phyloP scores from a whole-genome alignment of 2,113 vertebrate species.

The Pomatorhinus ruficollis region DNA sequence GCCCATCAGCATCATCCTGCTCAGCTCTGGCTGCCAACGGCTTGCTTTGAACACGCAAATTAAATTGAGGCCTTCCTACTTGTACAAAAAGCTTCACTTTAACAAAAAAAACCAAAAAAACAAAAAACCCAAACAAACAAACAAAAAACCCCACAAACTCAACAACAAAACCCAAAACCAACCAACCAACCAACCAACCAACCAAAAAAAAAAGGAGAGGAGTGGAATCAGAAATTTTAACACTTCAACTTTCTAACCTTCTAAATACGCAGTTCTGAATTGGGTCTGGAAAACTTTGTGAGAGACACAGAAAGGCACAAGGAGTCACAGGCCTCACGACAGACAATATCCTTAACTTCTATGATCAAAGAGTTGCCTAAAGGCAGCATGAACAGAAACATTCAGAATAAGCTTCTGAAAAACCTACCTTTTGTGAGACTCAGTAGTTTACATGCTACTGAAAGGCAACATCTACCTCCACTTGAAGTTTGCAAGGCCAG shows the following conservation, averaged over 20 bases:
- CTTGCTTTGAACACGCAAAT: fast-evolving
- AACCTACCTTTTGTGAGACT: not conserved
- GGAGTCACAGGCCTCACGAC: not conserved
- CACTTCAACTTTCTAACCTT: not conserved
- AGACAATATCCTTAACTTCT: not conserved
- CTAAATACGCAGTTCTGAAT: not conserved
- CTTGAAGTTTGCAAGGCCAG: not conserved
- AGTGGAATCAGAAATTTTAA: not conserved
- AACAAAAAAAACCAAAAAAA: too few relatives aligned
- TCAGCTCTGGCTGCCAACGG: not conserved
- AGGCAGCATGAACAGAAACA: not conserved
- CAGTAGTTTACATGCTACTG: not conserved
- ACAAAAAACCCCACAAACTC: too few relatives aligned
- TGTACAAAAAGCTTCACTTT: not conserved
- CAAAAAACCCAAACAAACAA: too few relatives aligned
- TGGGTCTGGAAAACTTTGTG: not conserved
- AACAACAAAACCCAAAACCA: not conserved
- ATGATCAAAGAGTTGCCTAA: not conserved
- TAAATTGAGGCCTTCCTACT: not conserved
- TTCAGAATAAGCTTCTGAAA: not conserved
- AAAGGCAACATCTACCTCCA: not conserved
- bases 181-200: too few relatives aligned
- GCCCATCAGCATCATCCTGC: too few relatives aligned
- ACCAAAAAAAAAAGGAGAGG: not conserved
- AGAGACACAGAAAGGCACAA: not conserved